Base-by-base conservation (phyloP, 2,888 invertebrate species). In the Acholoe squamosa region DNA sequence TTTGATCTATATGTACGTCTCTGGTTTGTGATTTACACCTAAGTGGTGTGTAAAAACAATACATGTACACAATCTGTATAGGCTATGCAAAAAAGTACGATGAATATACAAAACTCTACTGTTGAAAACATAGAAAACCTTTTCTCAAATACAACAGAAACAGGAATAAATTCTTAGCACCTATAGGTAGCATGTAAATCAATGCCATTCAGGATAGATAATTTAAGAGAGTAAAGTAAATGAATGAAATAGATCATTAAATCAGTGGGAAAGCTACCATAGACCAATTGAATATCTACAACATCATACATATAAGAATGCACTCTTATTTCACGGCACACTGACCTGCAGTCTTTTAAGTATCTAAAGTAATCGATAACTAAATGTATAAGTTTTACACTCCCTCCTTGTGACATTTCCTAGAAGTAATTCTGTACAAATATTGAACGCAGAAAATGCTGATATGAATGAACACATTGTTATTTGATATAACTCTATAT, bases 301-400 rank as follows among this genome's bases (percentile, higher is more conserved):
- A 80, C 3, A 80, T 34, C 7, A 14, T 7, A 1, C 7, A 14
- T 7, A 1, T 3, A 25, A 31, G 25, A 76, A 76, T 31, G 25
- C 76, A 76, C 22, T 61, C 19, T 25, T 61, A 10, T 61, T 61
- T 16, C 28, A 76, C 31, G 25, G 76, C 31, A 31, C 31, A 80
- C 80, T 80, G 80, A 80, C 80, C 80, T 80, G 80, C 80, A 80
- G 80, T 43, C 80, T 80, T 80, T 14, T 61, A 61, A 61, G 10
- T 3, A 5, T 22, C 25, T 43, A 43, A 43, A 43, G 43, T 61
- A 25, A 61, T 5, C 5, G 5, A 61, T 61, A 61, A 61, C 25
- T 61, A 61, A 61, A 61, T 61, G 61, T 61, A 61, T 19, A 5
- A 61, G 61, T 14, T 61, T 61, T 10, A 43, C 43, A 43, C 10